Percentiles rank a stretch among this genome's conserved stretches.
These are phyloP conservation scores for Scomber colias DNA, from an alignment of 2,113 vertebrate genomes.

Conservation along the genomic window DNA sequence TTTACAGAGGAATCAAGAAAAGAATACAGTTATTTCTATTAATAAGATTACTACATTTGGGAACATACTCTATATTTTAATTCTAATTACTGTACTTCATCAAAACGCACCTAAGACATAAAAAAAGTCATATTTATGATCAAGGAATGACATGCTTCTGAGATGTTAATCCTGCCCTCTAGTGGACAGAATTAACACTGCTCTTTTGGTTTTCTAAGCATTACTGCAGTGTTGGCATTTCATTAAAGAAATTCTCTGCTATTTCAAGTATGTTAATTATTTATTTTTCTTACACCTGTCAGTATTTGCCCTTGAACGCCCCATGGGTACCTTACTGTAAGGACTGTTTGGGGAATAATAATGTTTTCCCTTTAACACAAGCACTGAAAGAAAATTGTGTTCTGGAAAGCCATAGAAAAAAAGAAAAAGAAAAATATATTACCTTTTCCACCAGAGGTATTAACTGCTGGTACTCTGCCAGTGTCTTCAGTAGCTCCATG, in stretches of 20 bases:
- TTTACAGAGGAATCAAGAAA: not conserved
- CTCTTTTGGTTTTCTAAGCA: not conserved
- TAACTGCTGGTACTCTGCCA: constrained; percentile 97
- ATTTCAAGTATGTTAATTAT: not conserved
- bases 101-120: not conserved
- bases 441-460: constrained; percentile 98
- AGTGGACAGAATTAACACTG: constrained; percentile 37
- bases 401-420: not conserved
- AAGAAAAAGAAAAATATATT: constrained; percentile 25
- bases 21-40: not conserved
- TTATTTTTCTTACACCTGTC: not conserved
- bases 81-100: not conserved
- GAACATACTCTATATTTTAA: not conserved
- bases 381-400: not conserved
- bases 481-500: constrained; percentile 97
- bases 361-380: not conserved
- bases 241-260: not conserved
- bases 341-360: not conserved
- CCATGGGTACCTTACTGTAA: too few species aligned
- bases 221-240: not conserved
- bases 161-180: constrained; percentile 44
- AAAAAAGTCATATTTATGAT: not conserved
- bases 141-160: not conserved
- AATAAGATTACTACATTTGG: not conserved
- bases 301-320: constrained; percentile 1